Conservation (phyloP, 1,140 invertebrate species). For the Tachypleus tridentatus region DNA sequence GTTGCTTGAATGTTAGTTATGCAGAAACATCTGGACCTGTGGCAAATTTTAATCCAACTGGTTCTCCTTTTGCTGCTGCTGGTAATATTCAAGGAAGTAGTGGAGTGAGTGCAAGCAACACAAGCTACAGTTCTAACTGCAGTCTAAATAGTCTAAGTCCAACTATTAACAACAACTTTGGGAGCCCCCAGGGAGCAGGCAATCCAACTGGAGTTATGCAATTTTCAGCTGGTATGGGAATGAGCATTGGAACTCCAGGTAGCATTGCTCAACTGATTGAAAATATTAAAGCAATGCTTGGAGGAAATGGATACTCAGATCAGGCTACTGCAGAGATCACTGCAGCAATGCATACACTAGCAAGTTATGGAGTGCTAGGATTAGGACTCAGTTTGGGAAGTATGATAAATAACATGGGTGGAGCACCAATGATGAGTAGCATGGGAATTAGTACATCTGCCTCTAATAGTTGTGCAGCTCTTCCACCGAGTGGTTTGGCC, state of each 20-base stretch:
- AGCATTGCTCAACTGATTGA: slow-evolving; percentile 61
- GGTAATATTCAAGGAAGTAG: slow-evolving; percentile 24
- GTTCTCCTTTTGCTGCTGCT: slow-evolving; percentile 75
- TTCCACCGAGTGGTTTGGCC: slow-evolving; percentile 15
- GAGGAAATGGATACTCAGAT: slow-evolving; percentile 76
- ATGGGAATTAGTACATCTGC: slow-evolving; percentile 26
- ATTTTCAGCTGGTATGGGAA: slow-evolving; percentile 19
- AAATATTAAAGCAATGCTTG: slow-evolving; percentile 68
- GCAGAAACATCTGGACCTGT: slow-evolving; percentile 88
- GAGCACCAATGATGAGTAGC: slow-evolving; percentile 23
- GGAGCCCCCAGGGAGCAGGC: slow-evolving; percentile 18
- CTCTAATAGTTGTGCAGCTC: slow-evolving; percentile 26
- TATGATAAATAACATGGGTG: slow-evolving; percentile 21
- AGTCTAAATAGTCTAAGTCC: slow-evolving; percentile 28
- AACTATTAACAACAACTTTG: slow-evolving; percentile 25
- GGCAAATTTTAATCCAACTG: slow-evolving; percentile 92
- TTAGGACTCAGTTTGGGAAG: slow-evolving; percentile 63
- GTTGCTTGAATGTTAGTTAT: slow-evolving; percentile 90
- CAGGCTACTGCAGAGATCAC: slow-evolving; percentile 75
- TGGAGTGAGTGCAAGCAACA: slow-evolving; percentile 23
- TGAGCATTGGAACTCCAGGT: slow-evolving; percentile 28
- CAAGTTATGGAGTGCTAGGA: slow-evolving; percentile 86
- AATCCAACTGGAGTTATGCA: slow-evolving; percentile 15
- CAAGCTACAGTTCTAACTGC: slow-evolving; percentile 26
- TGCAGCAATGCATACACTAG: slow-evolving; percentile 77